phyloP scores from a whole-genome alignment of 2,888 invertebrate genomes.

The Lacanobia oleracea region DNA sequence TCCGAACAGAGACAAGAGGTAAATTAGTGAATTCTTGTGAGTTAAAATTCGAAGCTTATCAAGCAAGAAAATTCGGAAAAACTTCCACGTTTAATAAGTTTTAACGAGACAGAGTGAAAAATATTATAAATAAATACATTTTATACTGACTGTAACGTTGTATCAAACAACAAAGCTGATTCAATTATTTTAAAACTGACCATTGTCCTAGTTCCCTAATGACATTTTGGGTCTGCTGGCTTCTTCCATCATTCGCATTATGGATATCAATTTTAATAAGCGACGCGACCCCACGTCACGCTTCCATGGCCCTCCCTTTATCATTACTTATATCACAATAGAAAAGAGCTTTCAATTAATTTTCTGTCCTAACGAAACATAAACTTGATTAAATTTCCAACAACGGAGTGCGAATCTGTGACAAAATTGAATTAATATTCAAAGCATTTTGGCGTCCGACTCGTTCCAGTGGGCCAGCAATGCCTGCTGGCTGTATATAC shows the following conservation, averaged over 20 bases:
- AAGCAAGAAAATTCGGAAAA: not conserved
- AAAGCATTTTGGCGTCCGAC: slow-evolving; percentile 18
- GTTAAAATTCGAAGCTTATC: not conserved
- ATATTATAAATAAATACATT: not conserved
- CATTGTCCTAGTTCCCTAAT: slow-evolving; percentile 43
- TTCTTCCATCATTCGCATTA: slow-evolving; percentile 45
- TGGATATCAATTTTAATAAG: slow-evolving; percentile 61
- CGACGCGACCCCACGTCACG: slow-evolving; percentile 40
- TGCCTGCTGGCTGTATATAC: slow-evolving; percentile 8
- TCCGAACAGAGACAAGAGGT: slow-evolving; percentile 9
- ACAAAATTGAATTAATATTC: slow-evolving; percentile 48
- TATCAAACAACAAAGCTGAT: slow-evolving; percentile 13
- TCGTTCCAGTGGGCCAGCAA: not conserved
- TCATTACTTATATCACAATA: slow-evolving; percentile 56
- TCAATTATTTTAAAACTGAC: slow-evolving; percentile 37
- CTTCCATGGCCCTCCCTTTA: slow-evolving; percentile 38
- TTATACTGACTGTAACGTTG: not conserved
- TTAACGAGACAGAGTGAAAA: not conserved
- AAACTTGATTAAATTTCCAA: slow-evolving; percentile 53
- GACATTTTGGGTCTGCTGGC: slow-evolving; percentile 34
- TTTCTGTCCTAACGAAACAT: slow-evolving; percentile 39
- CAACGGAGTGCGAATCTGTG: slow-evolving; percentile 52
- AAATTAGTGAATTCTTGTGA: slow-evolving; percentile 19
- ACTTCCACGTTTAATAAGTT: not conserved
- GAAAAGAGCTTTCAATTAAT: slow-evolving; percentile 61